Evolutionary conservation across 1,140 invertebrate species (phyloP), one percentile per base, ranked within the genome.

Genomic region (Vanessa tameamea): DNA sequence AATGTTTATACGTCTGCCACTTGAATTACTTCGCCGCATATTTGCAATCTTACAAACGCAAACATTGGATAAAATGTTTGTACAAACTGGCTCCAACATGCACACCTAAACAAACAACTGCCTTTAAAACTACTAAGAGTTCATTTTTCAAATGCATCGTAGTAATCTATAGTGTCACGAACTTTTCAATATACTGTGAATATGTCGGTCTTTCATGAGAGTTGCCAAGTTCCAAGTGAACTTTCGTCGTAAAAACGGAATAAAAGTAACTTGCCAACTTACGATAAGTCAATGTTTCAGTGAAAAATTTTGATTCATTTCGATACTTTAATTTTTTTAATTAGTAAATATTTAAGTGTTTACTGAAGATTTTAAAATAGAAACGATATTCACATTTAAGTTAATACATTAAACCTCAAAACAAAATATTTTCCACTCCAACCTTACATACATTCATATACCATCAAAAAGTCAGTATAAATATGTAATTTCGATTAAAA

Each of bases 251-350:
- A 61, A 70, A 70, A 70, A 70, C 55, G 47, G 55, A 63, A 63
- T 70, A 50, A 70, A 70, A 63, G 47, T 70, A 63, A 70, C 68
- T 70, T 70, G 53, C 57, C 20, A 73, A 73, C 53, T 67, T 66
- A 37, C 57, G 50, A 65, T 67, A 48, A 64, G 37, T 66, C 47
- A 23, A 61, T 68, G 64, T 73, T 73, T 51, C 37, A 55, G 47
- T 55, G 43, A 47, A 61, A 50, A 12, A 63, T 53, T 66, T 66
- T 64, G 69, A 71, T 71, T 71, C 15, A 71, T 71, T 71, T 15
- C 61, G n/a, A 71, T 71, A 47, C 48, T 53, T 71, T 51, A 47
- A 48, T 20, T 23, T 64, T 48, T 64, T 37, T 61, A 0, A 23
- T 3, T 57, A 11, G 53, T 57, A 57, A 23, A 57, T 57, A 16